Evolutionary conservation across 2,113 vertebrate species (phyloP), one percentile per base, ranked within the genome.

Genomic region (Porphyrio hochstetteri): DNA sequence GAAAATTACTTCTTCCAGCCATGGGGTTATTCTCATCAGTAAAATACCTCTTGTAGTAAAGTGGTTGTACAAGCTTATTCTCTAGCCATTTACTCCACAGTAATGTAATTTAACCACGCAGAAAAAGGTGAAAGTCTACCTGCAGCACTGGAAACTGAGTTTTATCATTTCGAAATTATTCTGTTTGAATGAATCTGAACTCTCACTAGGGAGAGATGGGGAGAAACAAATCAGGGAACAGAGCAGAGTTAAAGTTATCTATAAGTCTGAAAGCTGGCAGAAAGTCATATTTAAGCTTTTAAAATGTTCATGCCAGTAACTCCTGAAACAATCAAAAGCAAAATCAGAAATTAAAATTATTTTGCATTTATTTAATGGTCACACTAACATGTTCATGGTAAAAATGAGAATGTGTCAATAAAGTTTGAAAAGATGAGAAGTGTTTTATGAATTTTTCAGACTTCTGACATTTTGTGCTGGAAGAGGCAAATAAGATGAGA

Each of bases 121-220:
- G 77, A 96, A 96, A 89, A 91, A 94, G 67, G 68, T 91, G 64
- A 72, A 91, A 91, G 68, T 75, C 76, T 92, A 86, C 59, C 19
- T 50, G 35, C 60, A 93, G 42, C 40, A 74, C 60, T 61, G 60
- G 46, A 91, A 88, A 88, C 6, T 5, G 38, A 64, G 35, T 48
- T 80, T 87, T 90, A 80, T 94, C 2, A 91, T 90, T 86, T 70
- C 83, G 57, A 93, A 95, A 91, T 77, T 50, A 93, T 63, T 84
- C 81, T 88, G 53, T 87, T 63, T 92, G 88, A 90, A 91, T 61
- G 31, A 78, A 38, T 77, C 10, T 13, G 2, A 92, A 84, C 40
- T 91, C 69, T 86, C 64, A 95, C 42, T 56, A 86, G 92, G 27
- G 40, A 74, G 19, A 85, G 28, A 87, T 78, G 19, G 44, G 33